Conservation (phyloP, 2,888 invertebrate genomes). For the Orthonevra nobilis region DNA sequence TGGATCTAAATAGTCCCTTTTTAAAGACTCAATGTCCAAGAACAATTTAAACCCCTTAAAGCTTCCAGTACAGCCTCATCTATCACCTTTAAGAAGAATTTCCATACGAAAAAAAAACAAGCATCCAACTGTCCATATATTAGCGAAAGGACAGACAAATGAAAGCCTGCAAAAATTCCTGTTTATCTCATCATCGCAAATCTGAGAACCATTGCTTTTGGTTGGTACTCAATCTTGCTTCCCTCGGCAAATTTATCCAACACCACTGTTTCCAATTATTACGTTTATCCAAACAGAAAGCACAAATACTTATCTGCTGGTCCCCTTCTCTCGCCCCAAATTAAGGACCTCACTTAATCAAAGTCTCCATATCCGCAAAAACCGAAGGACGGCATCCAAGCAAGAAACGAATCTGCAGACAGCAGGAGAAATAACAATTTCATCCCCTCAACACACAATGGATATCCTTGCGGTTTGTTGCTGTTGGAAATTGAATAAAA, state of each 20-base stretch:
- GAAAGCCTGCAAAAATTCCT: no score
- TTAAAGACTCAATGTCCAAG: no score
- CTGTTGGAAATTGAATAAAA: conserved; percentile 65
- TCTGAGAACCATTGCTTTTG: conserved; percentile 23
- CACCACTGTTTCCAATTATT: conserved; percentile 67
- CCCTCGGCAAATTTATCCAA: conserved; percentile 27
- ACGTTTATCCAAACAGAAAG: conserved; percentile 64
- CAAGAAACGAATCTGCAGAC: conserved; percentile 41
- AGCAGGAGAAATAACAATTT: conserved; percentile 59
- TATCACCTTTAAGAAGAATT: no score
- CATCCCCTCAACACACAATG: no score
- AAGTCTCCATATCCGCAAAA: conserved; percentile 47
- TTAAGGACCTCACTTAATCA: conserved; percentile 64
- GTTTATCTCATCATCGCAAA: no score
- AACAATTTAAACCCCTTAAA: no score
- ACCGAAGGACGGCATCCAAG: background rate
- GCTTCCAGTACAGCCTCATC: no score
- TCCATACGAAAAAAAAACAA: no score
- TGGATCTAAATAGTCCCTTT: no score
- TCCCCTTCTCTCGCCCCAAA: conserved; percentile 37
- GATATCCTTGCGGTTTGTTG: conserved; percentile 36
- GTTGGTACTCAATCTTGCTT: conserved; percentile 14
- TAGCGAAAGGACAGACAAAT: no score
- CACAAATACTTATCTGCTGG: conserved; percentile 66
- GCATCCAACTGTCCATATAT: no score